Base-by-base conservation (phyloP, 2,888 invertebrate genomes). In the Hartigia nigra region DNA sequence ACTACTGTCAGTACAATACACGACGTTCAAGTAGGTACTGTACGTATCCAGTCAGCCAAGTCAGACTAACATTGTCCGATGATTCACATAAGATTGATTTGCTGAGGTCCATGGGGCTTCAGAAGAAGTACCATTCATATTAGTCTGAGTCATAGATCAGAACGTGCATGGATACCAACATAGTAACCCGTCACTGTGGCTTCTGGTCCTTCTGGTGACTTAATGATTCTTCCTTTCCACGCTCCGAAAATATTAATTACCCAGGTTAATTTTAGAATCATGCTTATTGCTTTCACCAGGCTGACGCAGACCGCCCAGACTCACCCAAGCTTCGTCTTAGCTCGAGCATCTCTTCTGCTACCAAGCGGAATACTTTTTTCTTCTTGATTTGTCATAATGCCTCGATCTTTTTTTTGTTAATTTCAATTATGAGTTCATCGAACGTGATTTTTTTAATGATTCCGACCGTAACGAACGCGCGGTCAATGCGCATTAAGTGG, bases 211-310 rank as follows among this genome's bases (percentile, higher is more conserved):
- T 14, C 32, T 34, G 72, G 34, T 72, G 72, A 34, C 72, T 72
- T 72, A 34, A 72, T 72, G 34, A 72, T 32, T 72, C 72, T 31
- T 72, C 72, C 32, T 72, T 72, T 72, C 34, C 72, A 14, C 72
- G 72, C 32, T 32, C 34, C 31, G 12, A 34, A 72, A 72, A 72
- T 72, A 72, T 72, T 72, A 72, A 72, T 72, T 72, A 34, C 72
- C 55, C 72, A 72, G 72, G 72, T 34, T 72, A 72, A 72, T 72
- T 72, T 72, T 72, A 72, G 72, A 55, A 72, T 1, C 72, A 1
- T 23, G 72, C 31, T 72, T 34, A 72, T 34, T 31, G 34, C 72
- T 72, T 72, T 72, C 72, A 72, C 72, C 72, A 34, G 31, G 72
- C 55, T 72, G 72, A 72, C 72, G 72, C 31, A 55, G 55, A 55